Evolutionary conservation across 2,113 vertebrate species (phyloP).

Genomic region (Rana temporaria): DNA sequence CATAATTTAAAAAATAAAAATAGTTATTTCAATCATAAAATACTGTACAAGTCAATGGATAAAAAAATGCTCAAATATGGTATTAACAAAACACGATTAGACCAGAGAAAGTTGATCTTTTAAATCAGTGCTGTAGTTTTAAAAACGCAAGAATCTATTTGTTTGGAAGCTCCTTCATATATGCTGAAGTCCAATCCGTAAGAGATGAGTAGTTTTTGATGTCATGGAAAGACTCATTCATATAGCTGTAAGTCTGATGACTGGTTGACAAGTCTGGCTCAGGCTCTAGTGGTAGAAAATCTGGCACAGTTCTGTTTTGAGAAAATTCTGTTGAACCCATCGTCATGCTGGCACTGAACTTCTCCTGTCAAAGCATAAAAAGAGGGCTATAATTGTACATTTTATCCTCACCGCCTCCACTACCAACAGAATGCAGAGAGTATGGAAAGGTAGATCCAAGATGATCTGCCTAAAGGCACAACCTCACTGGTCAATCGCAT

Average conservation of each 20-base stretch:
- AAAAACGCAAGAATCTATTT: background rate
- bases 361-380: slow-evolving; percentile 1
- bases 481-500: too few species aligned
- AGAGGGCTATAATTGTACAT: too few species aligned
- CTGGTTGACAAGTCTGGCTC: slow-evolving; percentile 27
- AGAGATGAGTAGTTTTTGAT: background rate
- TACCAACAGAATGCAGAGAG: too few species aligned
- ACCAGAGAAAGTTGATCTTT: background rate
- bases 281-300: slow-evolving; percentile 11
- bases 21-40: background rate
- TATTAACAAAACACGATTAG: slow-evolving; percentile 7
- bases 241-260: background rate
- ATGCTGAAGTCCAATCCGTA: background rate
- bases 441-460: too few species aligned
- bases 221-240: background rate
- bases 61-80: background rate
- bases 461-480: too few species aligned
- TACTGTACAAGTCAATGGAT: background rate
- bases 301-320: background rate
- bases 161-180: background rate
- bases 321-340: background rate
- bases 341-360: background rate
- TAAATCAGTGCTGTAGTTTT: background rate
- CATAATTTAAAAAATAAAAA: too few species aligned
- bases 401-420: too few species aligned